phyloP scores from a whole-genome alignment of 2,888 invertebrate genomes.

The Catonia carolina region DNA sequence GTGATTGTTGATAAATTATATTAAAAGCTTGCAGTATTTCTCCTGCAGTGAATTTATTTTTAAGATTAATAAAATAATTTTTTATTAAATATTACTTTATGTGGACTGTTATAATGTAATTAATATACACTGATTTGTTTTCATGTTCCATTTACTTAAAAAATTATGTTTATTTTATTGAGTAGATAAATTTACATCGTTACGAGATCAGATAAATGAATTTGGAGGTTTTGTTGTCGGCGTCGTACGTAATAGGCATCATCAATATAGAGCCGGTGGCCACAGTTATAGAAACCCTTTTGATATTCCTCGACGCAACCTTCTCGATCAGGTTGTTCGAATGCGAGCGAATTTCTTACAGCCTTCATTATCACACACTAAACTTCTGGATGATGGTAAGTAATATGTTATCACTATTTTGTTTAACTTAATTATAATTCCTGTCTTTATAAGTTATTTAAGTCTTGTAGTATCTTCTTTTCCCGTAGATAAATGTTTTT shows the following conservation, averaged over 20 bases:
- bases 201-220: slow-evolving; percentile 79
- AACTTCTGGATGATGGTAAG: slow-evolving; percentile 65
- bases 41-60: too few relatives aligned
- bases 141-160: too few relatives aligned
- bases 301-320: slow-evolving; percentile 81
- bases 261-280: slow-evolving; percentile 50
- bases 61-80: too few relatives aligned
- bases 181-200: slow-evolving; percentile 67
- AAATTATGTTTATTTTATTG: slow-evolving; percentile 5
- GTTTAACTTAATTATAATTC: neutral
- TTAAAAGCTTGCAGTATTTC: too few relatives aligned
- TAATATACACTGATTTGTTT: too few relatives aligned
- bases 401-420: slow-evolving; percentile 12
- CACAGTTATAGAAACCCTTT: slow-evolving; percentile 89
- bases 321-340: slow-evolving; percentile 86
- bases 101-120: too few relatives aligned
- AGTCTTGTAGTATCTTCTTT: too few relatives aligned
- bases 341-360: slow-evolving; percentile 93
- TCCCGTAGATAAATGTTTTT: too few relatives aligned
- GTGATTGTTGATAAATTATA: too few relatives aligned
- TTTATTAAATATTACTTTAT: too few relatives aligned
- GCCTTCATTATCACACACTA: slow-evolving; percentile 64
- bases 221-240: slow-evolving; percentile 78
- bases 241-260: slow-evolving; percentile 52
- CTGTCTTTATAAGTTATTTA: neutral